Evolutionary conservation across 2,797 vertebrate genomes (phyloP), one percentile per base, ranked within the genome.

Genomic region (Arctocebus calabarensis): DNA sequence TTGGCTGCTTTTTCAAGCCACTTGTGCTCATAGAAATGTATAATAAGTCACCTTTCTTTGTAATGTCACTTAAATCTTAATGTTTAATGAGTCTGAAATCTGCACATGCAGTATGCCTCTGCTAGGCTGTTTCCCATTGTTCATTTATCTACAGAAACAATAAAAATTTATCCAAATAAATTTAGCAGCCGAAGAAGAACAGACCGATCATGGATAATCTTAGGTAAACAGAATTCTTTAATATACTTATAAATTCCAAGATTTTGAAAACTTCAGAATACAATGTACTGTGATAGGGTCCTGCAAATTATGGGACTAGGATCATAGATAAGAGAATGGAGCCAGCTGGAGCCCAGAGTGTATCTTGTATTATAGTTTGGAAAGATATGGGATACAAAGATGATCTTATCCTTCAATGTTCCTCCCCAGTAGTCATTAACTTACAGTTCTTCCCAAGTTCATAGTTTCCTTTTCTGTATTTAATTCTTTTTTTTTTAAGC

Each of bases 31-130:
- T 62, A 45, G 14, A 78, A 95, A 92, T 96, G 16, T 73, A 12
- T 61, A 66, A 59, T 61, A 57, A 79, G 6, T 79, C 61, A 73
- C 37, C 11, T 45, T 94, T 96, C 84, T 88, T 84, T 71, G 1
- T 43, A 23, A 3, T 66, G 64, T 40, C 62, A 25, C 25, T 59
- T 87, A 93, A 83, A 40, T 23, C 37, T 94, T 94, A 43, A 81
- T 40, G 25, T 95, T 79, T 32, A 85, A 66, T 91, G 73, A 96
- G 61, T 32, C 77, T 43, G 94, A 95, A 94, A 64, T 96, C 94
- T 96, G 17, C 7, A 81, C 90, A 62, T 25, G n/a, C 22, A 94
- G 37, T 71, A 77, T 61, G 2, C 27, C 23, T 94, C 25, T 90
- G n/a, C 3, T 37, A 7, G 64, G 13, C 8, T 83, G 19, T 83